Evolutionary conservation across 2,888 invertebrate genomes (phyloP), one percentile per base, ranked within the genome.

Genomic region (Folsomia candida): DNA sequence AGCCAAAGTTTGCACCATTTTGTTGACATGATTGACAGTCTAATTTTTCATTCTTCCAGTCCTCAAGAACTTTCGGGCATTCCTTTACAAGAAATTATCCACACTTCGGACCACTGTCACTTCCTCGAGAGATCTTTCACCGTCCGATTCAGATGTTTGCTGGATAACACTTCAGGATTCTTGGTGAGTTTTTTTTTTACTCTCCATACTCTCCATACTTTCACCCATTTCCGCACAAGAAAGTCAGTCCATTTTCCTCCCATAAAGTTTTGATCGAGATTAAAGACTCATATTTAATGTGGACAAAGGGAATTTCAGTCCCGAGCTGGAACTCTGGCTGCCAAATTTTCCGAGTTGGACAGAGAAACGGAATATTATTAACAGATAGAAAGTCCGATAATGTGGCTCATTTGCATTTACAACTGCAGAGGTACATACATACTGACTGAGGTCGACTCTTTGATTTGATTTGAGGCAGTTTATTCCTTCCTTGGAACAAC

Each of bases 161-260:
- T 99, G 81, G 99, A 99, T 86, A 99, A 99, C 85, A 99, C 99
- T 81, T 99, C 98, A 81, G 99, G 99, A 74, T 99, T 99, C 85
- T 88, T 99, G 87, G 96, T 96, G 85, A 89, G 90, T 82, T 47
- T 47, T 47, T 47, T 47, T 47, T 47, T 47, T 47, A 47, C 47
- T 47, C n/a, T n/a, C n/a, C n/a, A n/a, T n/a, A 11, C 47, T 11
- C 9, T 14, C 9, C 47, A 47, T 47, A 11, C 47, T 47, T 47
- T 14, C 47, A 47, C n/a, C n/a, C n/a, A n/a, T n/a, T n/a, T n/a
- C n/a, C n/a, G n/a, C n/a, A n/a, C n/a, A n/a, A n/a, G n/a, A n/a
- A n/a, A n/a, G n/a, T n/a, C n/a, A n/a, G n/a, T n/a, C n/a, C n/a
- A n/a, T n/a, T n/a, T n/a, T n/a, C n/a, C n/a, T n/a, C n/a, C n/a